Evolutionary conservation across 2,888 invertebrate genomes (phyloP), one percentile per base, ranked within the genome.

Genomic region (Drosophila vallismaia): DNA sequence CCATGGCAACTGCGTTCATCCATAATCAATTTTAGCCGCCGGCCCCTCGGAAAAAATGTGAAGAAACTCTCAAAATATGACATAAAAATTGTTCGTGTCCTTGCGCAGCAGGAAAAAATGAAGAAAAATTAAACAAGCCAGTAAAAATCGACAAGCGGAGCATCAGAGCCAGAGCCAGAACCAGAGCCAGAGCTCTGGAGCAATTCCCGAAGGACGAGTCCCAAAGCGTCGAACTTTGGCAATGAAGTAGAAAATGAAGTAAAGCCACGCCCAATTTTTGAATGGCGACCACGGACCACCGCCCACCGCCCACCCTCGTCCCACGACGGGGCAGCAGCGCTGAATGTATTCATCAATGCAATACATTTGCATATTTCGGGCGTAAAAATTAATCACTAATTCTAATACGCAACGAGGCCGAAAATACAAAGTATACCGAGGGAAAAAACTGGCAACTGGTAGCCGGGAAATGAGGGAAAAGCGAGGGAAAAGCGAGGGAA

Each of bases 381-480:
- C 90, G 89, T 90, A 89, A 90, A 90, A 90, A 90, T 90, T 90
- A 90, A 90, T 90, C 90, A 90, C 90, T 90, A 90, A 90, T 90
- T 90, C 90, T 89, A 89, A 90, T 90, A 88, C 82, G 85, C 70
- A 72, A 64, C 78, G 64, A 63, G 66, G 74, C 62, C 57, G 59
- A 44, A 64, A 58, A 52, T 44, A 50, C 69, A 12, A 19, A 14
- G 31, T 33, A 24, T 8, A n/a, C 19, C 19, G 38, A 19, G 51
- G 52, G n/a, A 29, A 5, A 48, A 14, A 19, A 29, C 12, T 28
- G 28, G 19, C 19, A 19, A 19, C 19, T 19, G 19, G 19, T 19
- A 19, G 19, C 19, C 19, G 19, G 19, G 19, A 19, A 19, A 19
- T 19, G 3, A 8, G 33, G 42, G 4, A 10, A 8, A 19, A 26